Percentiles rank a stretch among this genome's conserved stretches.
These are phyloP conservation scores for Ceyx melanurus DNA, from an alignment of 2,113 vertebrate species.

Conservation along the genomic window DNA sequence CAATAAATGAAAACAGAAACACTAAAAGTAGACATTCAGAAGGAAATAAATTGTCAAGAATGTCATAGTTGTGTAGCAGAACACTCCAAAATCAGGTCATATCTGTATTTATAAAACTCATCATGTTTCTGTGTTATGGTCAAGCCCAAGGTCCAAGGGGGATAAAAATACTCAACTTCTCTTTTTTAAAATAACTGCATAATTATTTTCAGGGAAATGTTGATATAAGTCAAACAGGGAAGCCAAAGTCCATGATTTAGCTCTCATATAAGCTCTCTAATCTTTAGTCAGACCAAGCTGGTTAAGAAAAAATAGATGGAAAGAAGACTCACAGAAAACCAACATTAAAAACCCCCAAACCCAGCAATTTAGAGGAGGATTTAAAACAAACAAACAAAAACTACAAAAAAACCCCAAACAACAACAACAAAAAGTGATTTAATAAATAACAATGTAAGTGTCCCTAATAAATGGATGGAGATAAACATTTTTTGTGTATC, in stretches of 20 bases:
- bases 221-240: background rate
- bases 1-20: background rate
- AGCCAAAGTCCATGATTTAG: background rate
- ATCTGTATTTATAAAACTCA: background rate
- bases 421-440: background rate
- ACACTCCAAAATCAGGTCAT: background rate
- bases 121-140: background rate
- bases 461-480: background rate
- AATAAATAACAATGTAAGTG: background rate
- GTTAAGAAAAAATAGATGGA: background rate
- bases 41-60: background rate
- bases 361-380: background rate
- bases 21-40: background rate
- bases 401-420: too few relatives aligned
- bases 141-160: background rate
- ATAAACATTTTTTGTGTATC: background rate
- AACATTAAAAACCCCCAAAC: too few relatives aligned
- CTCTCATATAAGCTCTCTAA: background rate
- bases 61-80: background rate
- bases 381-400: background rate
- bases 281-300: background rate
- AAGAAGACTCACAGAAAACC: background rate
- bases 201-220: background rate
- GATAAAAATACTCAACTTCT: background rate
- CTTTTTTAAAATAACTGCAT: background rate